phyloP scores from a whole-genome alignment of 2,113 vertebrate genomes.

The Sinocyclocheilus anophthalmus region DNA sequence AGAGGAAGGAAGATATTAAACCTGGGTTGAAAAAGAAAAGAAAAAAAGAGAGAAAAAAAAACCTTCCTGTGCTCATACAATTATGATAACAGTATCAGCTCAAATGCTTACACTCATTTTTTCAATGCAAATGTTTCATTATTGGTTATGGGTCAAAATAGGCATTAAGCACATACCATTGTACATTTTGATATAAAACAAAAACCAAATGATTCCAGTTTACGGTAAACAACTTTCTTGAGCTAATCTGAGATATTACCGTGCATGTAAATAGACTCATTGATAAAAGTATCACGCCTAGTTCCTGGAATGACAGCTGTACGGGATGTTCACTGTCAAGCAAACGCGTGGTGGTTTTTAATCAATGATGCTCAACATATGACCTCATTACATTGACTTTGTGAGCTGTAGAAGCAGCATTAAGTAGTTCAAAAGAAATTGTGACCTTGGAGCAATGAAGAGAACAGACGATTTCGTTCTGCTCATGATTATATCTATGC shows the following conservation, averaged over 20 bases:
- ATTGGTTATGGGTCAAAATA: background rate
- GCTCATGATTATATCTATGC: background rate
- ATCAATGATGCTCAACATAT: background rate
- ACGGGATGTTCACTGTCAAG: background rate
- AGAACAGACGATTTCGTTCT: background rate
- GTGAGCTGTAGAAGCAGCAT: background rate
- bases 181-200: background rate
- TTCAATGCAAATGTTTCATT: background rate
- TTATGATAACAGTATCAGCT: slow-evolving; percentile 16
- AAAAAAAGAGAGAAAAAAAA: too few relatives aligned
- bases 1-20: background rate
- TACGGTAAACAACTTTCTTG: background rate
- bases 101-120: background rate
- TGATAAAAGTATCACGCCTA: background rate
- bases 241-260: background rate
- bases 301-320: background rate
- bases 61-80: background rate
- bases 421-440: background rate
- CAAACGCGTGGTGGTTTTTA: slow-evolving; percentile 15
- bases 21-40: background rate
- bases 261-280: background rate
- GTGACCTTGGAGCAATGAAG: background rate
- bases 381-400: background rate
- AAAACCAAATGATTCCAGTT: background rate
- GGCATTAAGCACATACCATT: background rate